Evolutionary conservation across 2,113 vertebrate genomes (phyloP), one percentile per base, ranked within the genome.

Genomic region (Sinocyclocheilus anshuiensis): DNA sequence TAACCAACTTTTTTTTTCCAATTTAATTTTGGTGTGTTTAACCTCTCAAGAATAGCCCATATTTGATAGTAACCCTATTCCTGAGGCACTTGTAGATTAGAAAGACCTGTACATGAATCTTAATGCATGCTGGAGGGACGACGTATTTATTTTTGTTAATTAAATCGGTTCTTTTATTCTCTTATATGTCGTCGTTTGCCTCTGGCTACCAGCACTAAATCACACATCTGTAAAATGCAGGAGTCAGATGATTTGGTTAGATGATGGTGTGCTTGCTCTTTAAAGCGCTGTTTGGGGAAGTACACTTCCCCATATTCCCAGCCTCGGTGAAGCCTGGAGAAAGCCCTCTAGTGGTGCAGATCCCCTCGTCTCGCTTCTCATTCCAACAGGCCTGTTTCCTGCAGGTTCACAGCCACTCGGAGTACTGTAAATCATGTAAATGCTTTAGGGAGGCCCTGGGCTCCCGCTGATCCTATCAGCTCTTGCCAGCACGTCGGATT

Each of bases 211-310:
- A 45, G n/a, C 75, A 42, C 78, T 71, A 16, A 84, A 74, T 86
- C 71, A 77, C 75, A 77, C 53, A 77, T 81, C 77, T 88, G 83
- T 53, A 16, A 15, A 77, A 86, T 86, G n/a, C 55, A 65, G 29
- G 78, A 77, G 81, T 83, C 45, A 9, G 24, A 71, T 53, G 6
- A 69, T 82, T 29, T 69, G 57, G 20, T 59, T 42, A 12, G 24
- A 33, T 36, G 42, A 48, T 48, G 18, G 4, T 33, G 45, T 53
- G 61, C 36, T 45, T 81, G 79, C 59, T 45, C 39, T 48, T 65
- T 63, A 48, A 65, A 79, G 16, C 15, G 3, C 6, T 33, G 24
- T 77, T 55, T 48, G 61, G 45, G 9, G 11, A 45, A 65, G 24
- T 71, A 36, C 13, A 22, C n/a, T 53, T 78, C 29, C 50, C 26